phyloP scores from a whole-genome alignment of 1,140 invertebrate species.

The Diprion similis region DNA sequence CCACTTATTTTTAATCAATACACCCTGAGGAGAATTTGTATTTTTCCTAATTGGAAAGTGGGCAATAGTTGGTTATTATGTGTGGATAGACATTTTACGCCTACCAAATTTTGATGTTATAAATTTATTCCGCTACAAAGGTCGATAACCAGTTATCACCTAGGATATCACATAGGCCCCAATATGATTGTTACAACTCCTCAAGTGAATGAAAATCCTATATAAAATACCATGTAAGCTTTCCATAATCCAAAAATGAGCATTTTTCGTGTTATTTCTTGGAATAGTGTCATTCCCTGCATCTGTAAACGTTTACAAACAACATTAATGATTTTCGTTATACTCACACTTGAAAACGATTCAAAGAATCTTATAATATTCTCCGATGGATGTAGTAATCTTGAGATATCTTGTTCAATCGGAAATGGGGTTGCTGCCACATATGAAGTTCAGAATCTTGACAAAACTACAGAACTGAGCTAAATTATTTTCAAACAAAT shows the following conservation, averaged over 20 bases:
- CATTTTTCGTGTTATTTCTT: background rate
- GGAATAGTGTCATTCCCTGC: background rate
- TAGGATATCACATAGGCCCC: background rate
- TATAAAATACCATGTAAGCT: conserved; percentile 20
- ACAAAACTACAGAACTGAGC: too few species aligned
- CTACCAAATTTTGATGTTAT: conserved; percentile 32
- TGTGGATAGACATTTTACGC: conserved; percentile 22
- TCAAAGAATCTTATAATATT: background rate
- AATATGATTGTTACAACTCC: conserved; percentile 16
- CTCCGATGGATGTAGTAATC: background rate
- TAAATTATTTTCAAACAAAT: too few species aligned
- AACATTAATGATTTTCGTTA: background rate
- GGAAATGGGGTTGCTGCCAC: background rate
- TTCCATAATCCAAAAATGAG: conserved; percentile 17
- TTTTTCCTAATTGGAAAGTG: background rate
- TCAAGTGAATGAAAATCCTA: conserved; percentile 17
- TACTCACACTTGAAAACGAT: background rate
- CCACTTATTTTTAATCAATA: too few species aligned
- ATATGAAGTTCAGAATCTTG: background rate
- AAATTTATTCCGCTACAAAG: conserved; percentile 28
- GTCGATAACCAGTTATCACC: conserved; percentile 24
- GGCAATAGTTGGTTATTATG: background rate
- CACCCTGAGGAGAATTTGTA: too few species aligned
- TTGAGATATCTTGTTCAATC: background rate
- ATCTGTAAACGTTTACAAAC: background rate